Evolutionary conservation across 2,113 vertebrate genomes (phyloP).

Genomic region (Xerus inauris): DNA sequence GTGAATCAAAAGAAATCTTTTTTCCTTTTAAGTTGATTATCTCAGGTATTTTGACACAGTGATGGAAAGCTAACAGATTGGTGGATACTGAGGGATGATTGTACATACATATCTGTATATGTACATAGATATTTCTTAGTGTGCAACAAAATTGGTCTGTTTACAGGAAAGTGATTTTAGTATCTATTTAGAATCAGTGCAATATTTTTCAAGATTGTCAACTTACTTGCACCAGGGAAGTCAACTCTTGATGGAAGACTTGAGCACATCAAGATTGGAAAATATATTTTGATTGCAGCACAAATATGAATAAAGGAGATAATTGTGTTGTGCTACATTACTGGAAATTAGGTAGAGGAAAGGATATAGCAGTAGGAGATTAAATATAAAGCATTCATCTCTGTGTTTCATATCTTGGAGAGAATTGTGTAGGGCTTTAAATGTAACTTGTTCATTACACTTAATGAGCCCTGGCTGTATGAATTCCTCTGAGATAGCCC

Average conservation of each 20-base stretch:
- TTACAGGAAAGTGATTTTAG: neutral
- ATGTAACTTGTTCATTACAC: rapidly evolving
- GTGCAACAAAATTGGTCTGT: neutral
- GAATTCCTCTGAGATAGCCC: neutral
- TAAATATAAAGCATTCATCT: neutral
- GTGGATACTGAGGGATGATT: neutral
- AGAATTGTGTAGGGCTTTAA: neutral
- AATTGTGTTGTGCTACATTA: neutral
- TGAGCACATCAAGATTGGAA: neutral
- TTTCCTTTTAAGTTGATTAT: too few relatives aligned
- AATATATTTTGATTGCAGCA: neutral
- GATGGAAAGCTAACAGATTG: neutral
- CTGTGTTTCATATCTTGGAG: neutral
- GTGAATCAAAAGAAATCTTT: too few relatives aligned
- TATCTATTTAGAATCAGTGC: neutral
- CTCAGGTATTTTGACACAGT: neutral
- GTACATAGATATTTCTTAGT: neutral
- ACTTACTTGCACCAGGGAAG: neutral
- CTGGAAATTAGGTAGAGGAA: neutral
- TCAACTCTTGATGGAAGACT: neutral
- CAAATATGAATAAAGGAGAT: neutral
- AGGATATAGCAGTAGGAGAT: neutral
- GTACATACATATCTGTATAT: neutral
- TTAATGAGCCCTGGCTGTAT: neutral
- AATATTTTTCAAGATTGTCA: neutral